Percentiles rank a stretch among this genome's conserved stretches.
phyloP scores from a whole-genome alignment of 1,140 invertebrate species.

The Drosophila murphyi region DNA sequence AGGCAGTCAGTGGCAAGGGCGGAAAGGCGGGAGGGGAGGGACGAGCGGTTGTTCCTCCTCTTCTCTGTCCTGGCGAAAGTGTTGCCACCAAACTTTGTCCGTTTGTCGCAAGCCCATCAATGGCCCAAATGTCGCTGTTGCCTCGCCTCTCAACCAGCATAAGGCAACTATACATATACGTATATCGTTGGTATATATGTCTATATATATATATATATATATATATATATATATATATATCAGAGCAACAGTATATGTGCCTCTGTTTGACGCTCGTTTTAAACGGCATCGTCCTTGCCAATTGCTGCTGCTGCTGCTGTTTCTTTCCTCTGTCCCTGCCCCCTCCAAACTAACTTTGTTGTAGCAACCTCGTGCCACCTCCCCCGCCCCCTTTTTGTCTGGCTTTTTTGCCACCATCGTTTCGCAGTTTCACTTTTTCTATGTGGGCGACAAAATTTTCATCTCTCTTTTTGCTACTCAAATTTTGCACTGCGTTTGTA shows the following conservation, averaged over 20 bases:
- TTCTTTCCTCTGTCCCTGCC: background rate
- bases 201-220: conserved; percentile 31
- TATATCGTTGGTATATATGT: conserved; percentile 17
- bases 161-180: conserved; percentile 2
- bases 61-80: conserved; percentile 21
- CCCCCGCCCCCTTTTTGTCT: conserved; percentile 32
- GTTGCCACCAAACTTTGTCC: conserved; percentile 33
- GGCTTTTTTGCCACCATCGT: conserved; percentile 67
- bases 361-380: conserved; percentile 1
- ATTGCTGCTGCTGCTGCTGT: conserved; percentile 26
- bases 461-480: conserved; percentile 57
- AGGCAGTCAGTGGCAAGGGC: background rate
- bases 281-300: conserved; percentile 64
- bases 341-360: conserved; percentile 42
- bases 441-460: conserved; percentile 31
- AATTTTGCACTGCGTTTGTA: conserved; percentile 71
- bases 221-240: conserved; percentile 24
- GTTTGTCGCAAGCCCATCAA: conserved; percentile 20
- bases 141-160: conserved; percentile 4
- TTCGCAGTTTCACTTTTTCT: conserved; percentile 76
- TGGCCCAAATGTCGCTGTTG: conserved; percentile 19
- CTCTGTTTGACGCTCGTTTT: conserved; percentile 49
- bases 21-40: too few species aligned
- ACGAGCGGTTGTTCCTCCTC: background rate
- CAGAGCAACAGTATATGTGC: conserved; percentile 6